Evolutionary conservation across 1,140 invertebrate genomes (phyloP), one percentile per base, ranked within the genome.

Genomic region (Drosophila arawakana): DNA sequence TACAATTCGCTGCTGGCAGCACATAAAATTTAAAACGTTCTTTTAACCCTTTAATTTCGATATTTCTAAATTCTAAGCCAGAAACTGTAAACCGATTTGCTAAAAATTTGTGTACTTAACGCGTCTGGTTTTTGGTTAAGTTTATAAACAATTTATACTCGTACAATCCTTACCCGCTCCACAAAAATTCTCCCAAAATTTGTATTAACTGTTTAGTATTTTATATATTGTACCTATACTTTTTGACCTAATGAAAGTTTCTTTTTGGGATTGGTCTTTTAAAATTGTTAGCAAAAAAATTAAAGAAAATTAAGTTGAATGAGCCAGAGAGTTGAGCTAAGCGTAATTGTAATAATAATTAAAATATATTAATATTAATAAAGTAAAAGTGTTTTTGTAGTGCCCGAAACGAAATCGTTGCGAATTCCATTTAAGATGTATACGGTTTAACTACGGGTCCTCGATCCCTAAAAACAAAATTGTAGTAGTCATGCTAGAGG

Each of bases 181-280:
- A 50, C 10, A 61, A 66, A 73, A 79, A 55, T 5, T 5, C 25
- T 2, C 6, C 25, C 25, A 4, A 77, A 61, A 76, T 63, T 73
- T 85, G 84, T 83, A 85, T 85, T 88, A 85, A 65, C 70, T 65
- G 79, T 79, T 81, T 85, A 85, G 83, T 85, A 85, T 85, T 85
- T 85, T 85, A 79, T 82, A 65, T 80, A 74, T 71, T 69, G 54
- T 70, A 70, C 74, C 67, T 60, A 39, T 73, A 78, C 65, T 75
- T 63, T 57, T 41, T 47, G 58, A 41, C 41, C 66, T 47, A 8
- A 37, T 62, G n/a, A 37, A 44, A 59, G 57, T 70, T 15, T 79
- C 35, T 63, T 18, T 68, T 71, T 76, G 69, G 72, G 54, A 54
- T 62, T 70, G 62, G 72, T 89, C 73, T 68, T 74, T 80, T 74